Base-by-base conservation (phyloP, 2,113 vertebrate genomes). In the Orthonyx spaldingii region DNA sequence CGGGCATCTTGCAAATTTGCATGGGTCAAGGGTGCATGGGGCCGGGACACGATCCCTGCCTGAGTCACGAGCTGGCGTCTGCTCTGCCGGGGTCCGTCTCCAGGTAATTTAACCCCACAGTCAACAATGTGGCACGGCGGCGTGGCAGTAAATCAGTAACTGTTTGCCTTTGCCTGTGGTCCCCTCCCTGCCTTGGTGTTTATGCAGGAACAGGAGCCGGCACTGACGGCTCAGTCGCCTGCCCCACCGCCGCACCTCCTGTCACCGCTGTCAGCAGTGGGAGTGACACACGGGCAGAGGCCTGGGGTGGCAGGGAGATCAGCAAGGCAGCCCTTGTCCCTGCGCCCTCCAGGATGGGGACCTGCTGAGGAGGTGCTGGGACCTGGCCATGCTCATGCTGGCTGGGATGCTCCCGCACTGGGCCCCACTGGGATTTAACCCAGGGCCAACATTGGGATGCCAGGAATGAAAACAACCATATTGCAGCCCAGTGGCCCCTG, bases 61-160 rank as follows among this genome's bases (percentile, higher is more conserved):
- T 9, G 13, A 84, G 88, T 77, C 84, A 93, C 2, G 26, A 92
- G 81, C 47, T 3, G 7, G 9, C 3, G 9, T 65, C 64, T 1
- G n/a, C 83, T 89, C 80, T 42, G 77, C 87, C 39, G 10, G 64
- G 72, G 69, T 91, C 93, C 0, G 39, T 89, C 81, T 90, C 95
- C 77, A 63, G 72, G 93, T 94, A 91, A 93, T 80, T 87, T 94
- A 96, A 96, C 64, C 93, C 92, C 89, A 77, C 89, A 78, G 96
- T 84, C 96, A 96, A 91, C 93, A 96, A 65, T 6, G 69, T 19
- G n/a, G 88, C 75, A 32, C 3, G 0, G 35, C 8, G 0, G 72
- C 6, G 77, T 41, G 24, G 65, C 92, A 84, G 93, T 96, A 91
- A 95, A 95, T 95, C 89, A 95, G 93, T 61, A 96, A 94, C 92